These are phyloP conservation scores for Tympanoctomys barrerae DNA, from an alignment of 2,797 vertebrate genomes.

Conservation along the genomic window DNA sequence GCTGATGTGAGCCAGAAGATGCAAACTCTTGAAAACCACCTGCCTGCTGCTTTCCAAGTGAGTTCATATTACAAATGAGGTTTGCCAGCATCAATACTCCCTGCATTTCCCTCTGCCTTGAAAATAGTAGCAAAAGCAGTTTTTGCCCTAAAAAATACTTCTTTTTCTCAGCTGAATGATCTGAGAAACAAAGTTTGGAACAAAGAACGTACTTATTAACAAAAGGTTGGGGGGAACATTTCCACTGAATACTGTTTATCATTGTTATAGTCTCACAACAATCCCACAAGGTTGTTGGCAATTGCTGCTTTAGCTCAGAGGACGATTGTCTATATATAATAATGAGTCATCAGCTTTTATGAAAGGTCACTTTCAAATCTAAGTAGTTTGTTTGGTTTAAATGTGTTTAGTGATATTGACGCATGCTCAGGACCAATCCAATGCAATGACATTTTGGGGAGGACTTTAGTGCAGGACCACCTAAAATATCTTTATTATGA, in stretches of 20 bases:
- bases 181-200: slow-evolving; percentile 51
- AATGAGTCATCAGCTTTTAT: slow-evolving; percentile 24
- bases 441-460: not conserved
- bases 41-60: slow-evolving; percentile 73
- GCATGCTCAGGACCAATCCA: not conserved
- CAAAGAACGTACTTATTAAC: slow-evolving; percentile 56
- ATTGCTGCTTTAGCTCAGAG: not conserved
- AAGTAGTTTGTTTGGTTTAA: slow-evolving; percentile 46
- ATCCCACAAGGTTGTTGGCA: not conserved
- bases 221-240: slow-evolving; percentile 31
- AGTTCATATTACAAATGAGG: slow-evolving; percentile 60
- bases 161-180: slow-evolving; percentile 56
- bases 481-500: not conserved
- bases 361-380: slow-evolving; percentile 53
- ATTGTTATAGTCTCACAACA: slow-evolving; percentile 28
- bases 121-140: slow-evolving; percentile 41
- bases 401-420: not conserved
- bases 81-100: slow-evolving; percentile 30
- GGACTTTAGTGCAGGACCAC: not conserved
- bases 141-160: slow-evolving; percentile 18
- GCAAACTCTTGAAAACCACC: slow-evolving; percentile 45
- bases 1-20: not conserved
- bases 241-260: slow-evolving; percentile 35
- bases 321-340: not conserved
- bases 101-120: slow-evolving; percentile 64